A percentile compares a stretch with the other conserved stretches of the same genome.
Conservation (phyloP, 2,113 vertebrate species). For the Semnopithecus entellus region DNA sequence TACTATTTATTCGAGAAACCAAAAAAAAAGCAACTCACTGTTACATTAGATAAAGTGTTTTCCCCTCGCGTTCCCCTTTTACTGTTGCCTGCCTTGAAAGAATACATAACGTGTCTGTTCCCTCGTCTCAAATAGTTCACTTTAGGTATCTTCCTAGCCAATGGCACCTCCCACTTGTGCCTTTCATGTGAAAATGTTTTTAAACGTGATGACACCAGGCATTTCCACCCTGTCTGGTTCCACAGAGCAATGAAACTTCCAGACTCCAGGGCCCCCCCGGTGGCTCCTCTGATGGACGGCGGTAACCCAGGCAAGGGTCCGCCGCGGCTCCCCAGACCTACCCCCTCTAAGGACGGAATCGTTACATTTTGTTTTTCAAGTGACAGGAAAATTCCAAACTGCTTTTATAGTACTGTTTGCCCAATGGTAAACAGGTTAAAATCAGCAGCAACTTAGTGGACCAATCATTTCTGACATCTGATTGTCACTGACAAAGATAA, state of each 20-base stretch:
- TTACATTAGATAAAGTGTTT: not conserved
- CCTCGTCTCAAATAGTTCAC: not conserved
- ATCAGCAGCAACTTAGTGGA: not conserved
- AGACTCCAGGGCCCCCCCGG: accelerated
- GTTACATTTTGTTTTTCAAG: not conserved
- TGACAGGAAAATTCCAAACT: not conserved
- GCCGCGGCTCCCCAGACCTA: accelerated
- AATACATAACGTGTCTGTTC: accelerated
- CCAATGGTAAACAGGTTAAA: not conserved
- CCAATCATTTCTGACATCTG: not conserved
- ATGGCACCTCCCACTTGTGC: not conserved
- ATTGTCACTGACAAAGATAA: not conserved
- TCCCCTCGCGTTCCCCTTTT: not conserved
- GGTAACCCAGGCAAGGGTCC: accelerated
- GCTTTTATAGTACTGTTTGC: accelerated
- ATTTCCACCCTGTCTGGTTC: not conserved
- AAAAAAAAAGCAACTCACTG: not conserved
- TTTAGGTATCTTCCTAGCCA: accelerated
- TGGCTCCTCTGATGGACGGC: accelerated
- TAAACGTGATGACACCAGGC: not conserved
- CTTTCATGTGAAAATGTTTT: not conserved
- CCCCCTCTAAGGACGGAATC: no score
- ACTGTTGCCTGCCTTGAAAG: not conserved
- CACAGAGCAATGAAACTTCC: not conserved
- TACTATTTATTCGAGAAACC: conserved; percentile 66